phyloP scores from a whole-genome alignment of 2,797 vertebrate species.

The Agapornis canus region DNA sequence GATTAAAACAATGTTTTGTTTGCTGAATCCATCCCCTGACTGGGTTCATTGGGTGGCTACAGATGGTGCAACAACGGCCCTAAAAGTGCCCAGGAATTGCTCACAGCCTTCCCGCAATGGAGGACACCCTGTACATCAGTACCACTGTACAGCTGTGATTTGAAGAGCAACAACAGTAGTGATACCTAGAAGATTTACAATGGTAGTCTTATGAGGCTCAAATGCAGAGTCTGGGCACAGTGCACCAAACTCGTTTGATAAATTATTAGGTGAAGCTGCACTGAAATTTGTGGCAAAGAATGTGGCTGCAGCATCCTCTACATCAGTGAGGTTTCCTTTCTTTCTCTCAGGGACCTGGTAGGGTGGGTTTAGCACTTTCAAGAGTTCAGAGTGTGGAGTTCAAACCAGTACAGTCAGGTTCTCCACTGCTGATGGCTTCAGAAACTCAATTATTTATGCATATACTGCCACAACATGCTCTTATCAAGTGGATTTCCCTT shows the following conservation, averaged over 20 bases:
- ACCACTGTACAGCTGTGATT: neutral
- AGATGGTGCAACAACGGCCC: neutral
- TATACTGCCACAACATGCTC: neutral
- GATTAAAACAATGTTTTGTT: neutral
- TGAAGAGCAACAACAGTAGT: neutral
- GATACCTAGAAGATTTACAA: neutral
- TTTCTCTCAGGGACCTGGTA: neutral
- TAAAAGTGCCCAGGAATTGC: neutral
- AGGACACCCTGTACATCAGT: accelerated
- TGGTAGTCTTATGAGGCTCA: neutral
- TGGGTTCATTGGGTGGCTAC: accelerated
- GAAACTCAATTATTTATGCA: neutral
- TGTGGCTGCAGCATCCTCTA: neutral
- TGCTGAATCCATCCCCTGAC: neutral
- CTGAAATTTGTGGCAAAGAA: neutral
- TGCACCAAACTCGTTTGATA: neutral
- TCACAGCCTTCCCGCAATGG: neutral
- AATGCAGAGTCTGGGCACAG: neutral
- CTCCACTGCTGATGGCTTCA: neutral
- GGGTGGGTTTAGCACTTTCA: neutral
- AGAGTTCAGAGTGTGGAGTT: neutral
- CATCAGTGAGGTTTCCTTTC: neutral
- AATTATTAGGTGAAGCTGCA: neutral
- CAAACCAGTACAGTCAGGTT: neutral
- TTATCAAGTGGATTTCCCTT: neutral